Base-by-base conservation (phyloP, 2,888 invertebrate genomes). In the Diaprepes abbreviatus region DNA sequence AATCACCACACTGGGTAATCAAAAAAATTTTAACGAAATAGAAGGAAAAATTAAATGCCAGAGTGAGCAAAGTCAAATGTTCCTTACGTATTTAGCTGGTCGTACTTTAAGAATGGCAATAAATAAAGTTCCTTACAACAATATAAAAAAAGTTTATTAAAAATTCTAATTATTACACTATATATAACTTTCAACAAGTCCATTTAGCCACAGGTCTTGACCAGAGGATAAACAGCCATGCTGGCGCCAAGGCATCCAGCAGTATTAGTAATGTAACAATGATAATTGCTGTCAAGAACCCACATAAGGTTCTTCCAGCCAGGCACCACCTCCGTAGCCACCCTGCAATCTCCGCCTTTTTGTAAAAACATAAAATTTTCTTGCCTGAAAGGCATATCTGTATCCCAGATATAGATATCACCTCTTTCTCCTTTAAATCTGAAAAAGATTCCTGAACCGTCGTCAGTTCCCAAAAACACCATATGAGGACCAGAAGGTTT, bases 231-330 rank as follows among this genome's bases (percentile, higher is more conserved):
- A 19, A 73, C 52, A 65, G 45, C 48, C 62, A 66, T 33, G 33
- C 54, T 64, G 36, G 87, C 85, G 38, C 87, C 87, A 1, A 89
- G 89, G 76, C 89, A 89, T 19, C 90, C 90, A 36, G 89, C 87
- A 16, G 87, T 88, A 72, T 87, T 87, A 71, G 87, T 86, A 79
- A 90, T 86, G 76, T 85, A 91, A 82, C 90, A 89, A 1, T 87
- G 88, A 81, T 90, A 90, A 80, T 90, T 90, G 75, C 89, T 89
- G 77, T 90, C 88, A 69, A 90, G 79, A 0, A 88, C 86, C 55
- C 89, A 84, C 86, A 90, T 89, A 59, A 86, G 83, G 50, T 86
- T 85, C 45, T 86, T 84, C 73, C 85, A 86, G 76, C 89, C 90
- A 7, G 89, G 85, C 35, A 88, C 80, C 0, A 87, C 89, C 71